Base-by-base conservation (phyloP, 2,888 invertebrate genomes). In the Dorcus parallelipipedus region DNA sequence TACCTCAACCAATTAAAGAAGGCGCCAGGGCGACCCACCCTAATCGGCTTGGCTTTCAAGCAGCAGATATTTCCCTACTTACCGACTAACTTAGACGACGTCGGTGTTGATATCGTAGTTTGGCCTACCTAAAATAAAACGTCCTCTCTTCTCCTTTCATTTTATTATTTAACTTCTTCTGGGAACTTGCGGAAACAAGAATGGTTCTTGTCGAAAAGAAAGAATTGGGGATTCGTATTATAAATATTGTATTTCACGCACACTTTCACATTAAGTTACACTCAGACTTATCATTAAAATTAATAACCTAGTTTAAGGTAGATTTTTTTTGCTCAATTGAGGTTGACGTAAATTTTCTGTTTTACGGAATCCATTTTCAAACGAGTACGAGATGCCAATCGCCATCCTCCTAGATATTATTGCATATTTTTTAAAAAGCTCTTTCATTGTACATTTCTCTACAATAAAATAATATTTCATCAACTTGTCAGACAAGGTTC, bases 1-100 rank as follows among this genome's bases (percentile, higher is more conserved):
- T 97, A 88, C 76, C 79, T 97, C 48, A 63, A 50, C 9, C 68
- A 67, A 33, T 71, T 77, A 49, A 68, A 69, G 20, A 58, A 73
- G 14, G 75, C 79, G 58, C 59, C 61, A 8, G 59, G 65, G 43
- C 70, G 67, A 51, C 79, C 80, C 2, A 71, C 82, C 73, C 78
- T 87, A 2, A 76, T 90, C 55, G 96, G 87, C 0, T 73, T 96
- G 51, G 91, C 91, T 1, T 93, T 95, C 72, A 84, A 83, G 48
- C 90, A 95, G 71, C 95, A 96, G 81, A 81, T 97, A 7, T 78
- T 88, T 9, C 82, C 86, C 5, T 80, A 85, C 23, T 76, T 96
- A 52, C 95, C 95, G 0, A 81, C 84, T 52, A 84, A 87, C 56
- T 84, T 86, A 1, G 82, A 84, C 52, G 96, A 96, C 75, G 82